Conservation (phyloP, 1,140 invertebrate genomes). For the Papilio polyxenes region DNA sequence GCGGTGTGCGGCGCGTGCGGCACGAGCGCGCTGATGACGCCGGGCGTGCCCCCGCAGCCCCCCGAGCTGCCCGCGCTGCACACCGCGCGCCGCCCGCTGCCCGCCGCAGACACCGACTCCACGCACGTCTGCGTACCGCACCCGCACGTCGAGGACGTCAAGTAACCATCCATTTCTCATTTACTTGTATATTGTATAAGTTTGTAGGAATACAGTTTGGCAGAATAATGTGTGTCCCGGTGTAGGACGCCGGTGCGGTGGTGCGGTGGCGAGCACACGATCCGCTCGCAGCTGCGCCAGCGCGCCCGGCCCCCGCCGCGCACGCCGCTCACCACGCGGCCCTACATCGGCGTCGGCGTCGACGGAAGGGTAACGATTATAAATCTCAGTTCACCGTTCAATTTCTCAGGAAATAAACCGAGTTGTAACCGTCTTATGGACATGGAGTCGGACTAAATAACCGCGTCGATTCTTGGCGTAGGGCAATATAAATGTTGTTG, state of each 20-base stretch:
- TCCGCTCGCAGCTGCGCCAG: constrained; percentile 48
- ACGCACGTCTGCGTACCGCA: constrained; percentile 42
- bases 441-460: neutral
- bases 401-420: neutral
- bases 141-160: neutral
- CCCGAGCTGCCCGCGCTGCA: constrained; percentile 44
- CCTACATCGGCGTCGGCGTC: constrained; percentile 52
- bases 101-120: constrained; percentile 9
- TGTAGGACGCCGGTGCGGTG: constrained; percentile 56
- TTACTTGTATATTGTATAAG: neutral
- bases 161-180: neutral
- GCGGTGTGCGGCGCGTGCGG: constrained; percentile 59
- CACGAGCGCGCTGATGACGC: constrained; percentile 54
- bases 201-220: too few relatives aligned
- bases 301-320: constrained; percentile 32
- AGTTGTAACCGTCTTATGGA: neutral
- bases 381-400: too few relatives aligned
- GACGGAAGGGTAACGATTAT: constrained; percentile 58
- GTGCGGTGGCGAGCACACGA: constrained; percentile 69
- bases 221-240: neutral
- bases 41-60: constrained; percentile 44
- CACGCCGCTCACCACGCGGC: constrained; percentile 40
- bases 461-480: too few relatives aligned
- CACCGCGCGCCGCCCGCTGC: constrained; percentile 29
- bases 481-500: too few relatives aligned